Conservation (phyloP, 2,113 vertebrate species). For the Oreochromis spilurus region DNA sequence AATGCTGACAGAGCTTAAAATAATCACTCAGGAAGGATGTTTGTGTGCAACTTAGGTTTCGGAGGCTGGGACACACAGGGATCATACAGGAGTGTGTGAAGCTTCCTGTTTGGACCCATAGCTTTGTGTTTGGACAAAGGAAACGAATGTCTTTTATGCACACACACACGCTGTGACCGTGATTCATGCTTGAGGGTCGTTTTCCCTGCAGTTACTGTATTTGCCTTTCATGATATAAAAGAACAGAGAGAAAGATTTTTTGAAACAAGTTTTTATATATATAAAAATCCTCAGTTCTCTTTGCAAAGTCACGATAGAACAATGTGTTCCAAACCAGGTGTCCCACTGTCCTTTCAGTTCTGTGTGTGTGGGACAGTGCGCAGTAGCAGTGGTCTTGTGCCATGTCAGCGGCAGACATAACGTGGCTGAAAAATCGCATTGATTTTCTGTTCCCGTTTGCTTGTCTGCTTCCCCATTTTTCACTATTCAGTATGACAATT, state of each 20-base stretch:
- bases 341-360: background rate
- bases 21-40: slow-evolving; percentile 71
- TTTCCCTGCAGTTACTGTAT: background rate
- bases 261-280: background rate
- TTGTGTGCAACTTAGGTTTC: slow-evolving; percentile 54
- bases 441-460: slow-evolving; percentile 47
- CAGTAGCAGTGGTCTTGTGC: background rate
- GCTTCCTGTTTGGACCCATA: slow-evolving; percentile 50
- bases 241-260: background rate
- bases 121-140: slow-evolving; percentile 34
- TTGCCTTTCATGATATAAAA: background rate
- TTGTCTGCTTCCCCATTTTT: slow-evolving; percentile 31
- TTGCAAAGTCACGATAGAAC: slow-evolving; percentile 4
- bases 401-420: slow-evolving; percentile 12
- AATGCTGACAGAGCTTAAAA: slow-evolving; percentile 53
- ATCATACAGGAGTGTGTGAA: slow-evolving; percentile 21
- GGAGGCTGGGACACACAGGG: slow-evolving; percentile 31
- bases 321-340: slow-evolving; percentile 1
- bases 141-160: background rate
- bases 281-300: background rate
- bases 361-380: background rate
- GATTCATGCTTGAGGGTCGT: background rate
- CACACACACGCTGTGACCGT: background rate
- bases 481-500: slow-evolving; percentile 25
- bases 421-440: slow-evolving; percentile 52